Base-by-base conservation (phyloP, 1,140 invertebrate species). In the Danaus melanippus region DNA sequence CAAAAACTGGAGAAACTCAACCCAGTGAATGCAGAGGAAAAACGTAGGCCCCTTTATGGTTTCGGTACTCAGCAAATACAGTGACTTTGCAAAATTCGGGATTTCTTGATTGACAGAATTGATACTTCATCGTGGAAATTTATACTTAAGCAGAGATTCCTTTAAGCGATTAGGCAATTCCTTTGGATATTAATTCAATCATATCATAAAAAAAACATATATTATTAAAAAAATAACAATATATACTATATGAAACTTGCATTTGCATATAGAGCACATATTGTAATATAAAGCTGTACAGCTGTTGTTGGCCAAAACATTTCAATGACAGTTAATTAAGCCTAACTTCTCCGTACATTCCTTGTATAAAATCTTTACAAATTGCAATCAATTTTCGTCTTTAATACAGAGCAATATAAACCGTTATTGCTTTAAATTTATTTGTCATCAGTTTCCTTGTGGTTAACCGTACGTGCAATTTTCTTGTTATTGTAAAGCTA, bases 1-100 rank as follows among this genome's bases (percentile, higher is more conserved):
- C 78, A 83, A 84, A 84, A 84, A 85, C 62, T 66, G 56, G 62
- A 55, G 50, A 67, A 66, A 58, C 64, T 66, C 65, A 53, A 58
- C 56, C 60, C 57, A 53, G 60, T 58, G 67, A 75, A 74, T 60
- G 60, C 44, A 15, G 56, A 62, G 73, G 56, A 74, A 81, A 79
- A 80, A 71, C 62, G 39, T 15, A 54, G 56, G 62, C 56, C 62
- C 65, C 64, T 74, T 70, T 79, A 76, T 78, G 76, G 76, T 74
- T 71, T 67, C 72, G 76, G 71, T 69, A 73, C 67, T 71, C 67
- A 48, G 69, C 71, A 67, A 68, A 66, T 62, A 64, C 63, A 60
- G 68, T 65, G 62, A 65, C 58, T 56, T 58, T 44, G 58, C 55
- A 56, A 62, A 69, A 67, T 69, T 69, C 67, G 66, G 57, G 51